phyloP scores from a whole-genome alignment of 2,113 vertebrate genomes.

The Chloebia gouldiae region DNA sequence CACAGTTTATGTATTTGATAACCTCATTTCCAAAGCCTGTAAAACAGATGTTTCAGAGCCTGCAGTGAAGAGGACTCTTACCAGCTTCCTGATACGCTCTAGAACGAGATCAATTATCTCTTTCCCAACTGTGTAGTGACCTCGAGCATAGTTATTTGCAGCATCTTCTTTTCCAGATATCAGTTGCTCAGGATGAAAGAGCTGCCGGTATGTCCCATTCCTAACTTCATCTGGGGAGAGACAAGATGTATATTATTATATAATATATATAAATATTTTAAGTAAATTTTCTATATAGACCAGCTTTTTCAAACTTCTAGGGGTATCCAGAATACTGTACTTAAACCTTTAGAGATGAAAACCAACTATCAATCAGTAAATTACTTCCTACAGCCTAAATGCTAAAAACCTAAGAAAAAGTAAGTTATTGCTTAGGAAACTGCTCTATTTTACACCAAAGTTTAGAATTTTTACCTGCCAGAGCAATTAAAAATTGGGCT shows the following conservation, averaged over 20 bases:
- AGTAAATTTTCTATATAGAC: background rate
- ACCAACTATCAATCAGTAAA: background rate
- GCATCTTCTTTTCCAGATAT: conserved; percentile 90
- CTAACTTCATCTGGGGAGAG: conserved; percentile 80
- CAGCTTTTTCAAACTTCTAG: background rate
- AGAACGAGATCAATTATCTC: conserved; percentile 83
- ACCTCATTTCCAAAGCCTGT: background rate
- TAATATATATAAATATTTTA: background rate
- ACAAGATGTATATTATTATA: background rate
- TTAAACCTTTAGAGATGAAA: background rate
- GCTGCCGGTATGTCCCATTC: conserved; percentile 75
- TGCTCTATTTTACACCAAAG: background rate
- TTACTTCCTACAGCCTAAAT: background rate
- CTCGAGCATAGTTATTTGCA: conserved; percentile 87
- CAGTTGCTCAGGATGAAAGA: conserved; percentile 87
- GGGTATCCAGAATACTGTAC: background rate
- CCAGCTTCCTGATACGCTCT: conserved; percentile 83
- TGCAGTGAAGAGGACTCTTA: conserved; percentile 26
- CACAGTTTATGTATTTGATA: background rate
- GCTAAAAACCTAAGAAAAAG: background rate
- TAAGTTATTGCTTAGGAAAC: background rate
- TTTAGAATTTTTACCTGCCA: background rate
- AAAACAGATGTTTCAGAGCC: background rate
- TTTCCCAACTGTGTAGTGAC: conserved; percentile 85
- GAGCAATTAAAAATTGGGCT: background rate